Conservation (phyloP, 2,797 vertebrate species). For the Tokudaia muenninki region DNA sequence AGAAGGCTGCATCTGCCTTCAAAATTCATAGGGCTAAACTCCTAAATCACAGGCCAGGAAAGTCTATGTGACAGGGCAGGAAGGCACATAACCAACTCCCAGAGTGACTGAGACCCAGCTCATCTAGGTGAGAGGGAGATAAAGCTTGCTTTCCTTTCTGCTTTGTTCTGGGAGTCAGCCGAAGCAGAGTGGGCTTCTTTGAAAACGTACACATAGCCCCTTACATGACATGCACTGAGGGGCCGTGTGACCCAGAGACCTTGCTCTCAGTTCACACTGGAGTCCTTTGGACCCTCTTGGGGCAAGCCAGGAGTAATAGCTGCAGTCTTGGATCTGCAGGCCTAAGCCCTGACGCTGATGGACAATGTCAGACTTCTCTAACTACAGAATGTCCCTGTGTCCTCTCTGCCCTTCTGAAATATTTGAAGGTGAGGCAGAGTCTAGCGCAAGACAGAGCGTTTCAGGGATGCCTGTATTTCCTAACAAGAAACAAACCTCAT, state of each 20-base stretch:
- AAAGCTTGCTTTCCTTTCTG: not conserved
- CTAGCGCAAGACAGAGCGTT: not conserved
- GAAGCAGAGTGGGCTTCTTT: accelerated
- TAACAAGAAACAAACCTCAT: not conserved
- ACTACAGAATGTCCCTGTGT: not conserved
- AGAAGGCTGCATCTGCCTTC: not conserved
- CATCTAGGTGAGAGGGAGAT: not conserved
- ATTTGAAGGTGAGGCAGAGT: not conserved
- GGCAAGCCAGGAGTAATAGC: not conserved
- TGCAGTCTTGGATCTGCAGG: no score
- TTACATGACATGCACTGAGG: accelerated
- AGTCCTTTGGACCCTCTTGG: not conserved
- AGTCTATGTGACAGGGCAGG: constrained; percentile 11
- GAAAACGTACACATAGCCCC: accelerated
- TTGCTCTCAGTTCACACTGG: accelerated
- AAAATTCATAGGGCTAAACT: constrained; percentile 63
- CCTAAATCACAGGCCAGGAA: not conserved
- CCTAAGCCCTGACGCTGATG: no score
- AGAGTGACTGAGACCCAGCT: not conserved
- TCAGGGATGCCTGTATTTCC: not conserved
- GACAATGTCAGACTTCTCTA: not conserved
- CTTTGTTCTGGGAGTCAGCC: not conserved
- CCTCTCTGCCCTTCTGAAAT: no score
- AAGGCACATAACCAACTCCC: not conserved
- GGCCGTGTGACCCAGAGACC: not conserved